Conservation (phyloP, 2,797 vertebrate species). For the Onychomys torridus region DNA sequence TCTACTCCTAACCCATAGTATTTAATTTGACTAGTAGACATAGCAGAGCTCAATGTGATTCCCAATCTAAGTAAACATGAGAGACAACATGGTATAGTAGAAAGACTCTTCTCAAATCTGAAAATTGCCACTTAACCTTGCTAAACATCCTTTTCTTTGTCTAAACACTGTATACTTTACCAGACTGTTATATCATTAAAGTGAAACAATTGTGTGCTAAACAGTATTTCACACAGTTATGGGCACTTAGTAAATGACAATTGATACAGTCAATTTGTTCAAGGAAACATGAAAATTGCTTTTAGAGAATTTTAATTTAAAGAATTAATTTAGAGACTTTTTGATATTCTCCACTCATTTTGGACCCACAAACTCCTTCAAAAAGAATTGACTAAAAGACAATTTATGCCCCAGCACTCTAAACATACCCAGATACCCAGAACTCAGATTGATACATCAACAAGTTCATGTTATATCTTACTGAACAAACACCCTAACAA, state of each 20-base stretch:
- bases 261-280: neutral
- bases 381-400: neutral
- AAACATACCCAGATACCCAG: neutral
- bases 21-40: neutral
- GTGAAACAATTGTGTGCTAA: neutral
- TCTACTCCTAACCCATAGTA: neutral
- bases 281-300: conserved; percentile 3
- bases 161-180: neutral
- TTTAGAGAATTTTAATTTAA: neutral
- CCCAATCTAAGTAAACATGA: neutral
- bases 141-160: neutral
- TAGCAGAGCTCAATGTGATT: neutral
- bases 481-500: conserved; percentile 29
- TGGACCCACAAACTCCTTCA: neutral
- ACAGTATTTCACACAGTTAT: neutral
- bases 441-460: neutral
- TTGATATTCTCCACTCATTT: neutral
- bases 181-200: neutral
- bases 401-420: neutral
- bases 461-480: neutral
- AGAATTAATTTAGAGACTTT: neutral
- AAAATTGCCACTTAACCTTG: neutral
- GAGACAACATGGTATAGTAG: neutral
- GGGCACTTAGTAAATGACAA: neutral
- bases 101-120: neutral